Conservation (phyloP, 2,113 vertebrate species). For the Pterophyllum scalare region DNA sequence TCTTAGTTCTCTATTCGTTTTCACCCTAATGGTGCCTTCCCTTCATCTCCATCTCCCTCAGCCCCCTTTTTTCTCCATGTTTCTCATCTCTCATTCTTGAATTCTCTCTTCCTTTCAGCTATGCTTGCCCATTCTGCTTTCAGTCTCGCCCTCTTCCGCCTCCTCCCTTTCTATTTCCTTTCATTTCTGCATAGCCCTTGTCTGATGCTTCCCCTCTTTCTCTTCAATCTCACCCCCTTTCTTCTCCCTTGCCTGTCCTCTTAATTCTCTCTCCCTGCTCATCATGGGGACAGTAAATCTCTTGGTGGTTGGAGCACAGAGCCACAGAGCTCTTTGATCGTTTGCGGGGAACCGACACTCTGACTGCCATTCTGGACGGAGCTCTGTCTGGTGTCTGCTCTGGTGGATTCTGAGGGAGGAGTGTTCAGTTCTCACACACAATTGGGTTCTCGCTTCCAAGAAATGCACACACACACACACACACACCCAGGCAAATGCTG, state of each 20-base stretch:
- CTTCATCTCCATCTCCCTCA: constrained; percentile 50
- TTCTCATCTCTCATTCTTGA: constrained; percentile 60
- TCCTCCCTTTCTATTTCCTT: constrained; percentile 36
- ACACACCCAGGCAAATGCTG: constrained; percentile 8
- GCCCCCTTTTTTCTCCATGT: constrained; percentile 34
- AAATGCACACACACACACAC: constrained; percentile 1
- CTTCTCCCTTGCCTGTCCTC: constrained; percentile 52
- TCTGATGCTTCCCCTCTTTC: constrained; percentile 56
- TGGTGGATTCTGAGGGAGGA: constrained; percentile 35
- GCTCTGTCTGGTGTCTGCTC: constrained; percentile 60
- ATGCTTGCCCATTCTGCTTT: constrained; percentile 66
- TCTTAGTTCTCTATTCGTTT: constrained; percentile 62
- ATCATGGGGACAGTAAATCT: constrained; percentile 73
- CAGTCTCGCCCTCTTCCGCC: constrained; percentile 29
- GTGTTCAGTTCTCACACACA: constrained; percentile 16
- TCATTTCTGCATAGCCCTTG: constrained; percentile 56
- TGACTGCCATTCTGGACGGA: constrained; percentile 62
- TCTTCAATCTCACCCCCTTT: constrained; percentile 57
- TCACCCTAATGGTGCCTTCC: constrained; percentile 61
- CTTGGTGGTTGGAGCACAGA: constrained; percentile 64
- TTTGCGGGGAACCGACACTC: constrained; percentile 56
- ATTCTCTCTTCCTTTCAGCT: constrained; percentile 58
- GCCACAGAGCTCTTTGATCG: constrained; percentile 74
- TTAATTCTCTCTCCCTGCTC: constrained; percentile 65
- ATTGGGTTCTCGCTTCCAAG: constrained; percentile 1